Evolutionary conservation across 2,888 invertebrate species (phyloP), one percentile per base, ranked within the genome.

Genomic region (Spilosoma lubricipeda): DNA sequence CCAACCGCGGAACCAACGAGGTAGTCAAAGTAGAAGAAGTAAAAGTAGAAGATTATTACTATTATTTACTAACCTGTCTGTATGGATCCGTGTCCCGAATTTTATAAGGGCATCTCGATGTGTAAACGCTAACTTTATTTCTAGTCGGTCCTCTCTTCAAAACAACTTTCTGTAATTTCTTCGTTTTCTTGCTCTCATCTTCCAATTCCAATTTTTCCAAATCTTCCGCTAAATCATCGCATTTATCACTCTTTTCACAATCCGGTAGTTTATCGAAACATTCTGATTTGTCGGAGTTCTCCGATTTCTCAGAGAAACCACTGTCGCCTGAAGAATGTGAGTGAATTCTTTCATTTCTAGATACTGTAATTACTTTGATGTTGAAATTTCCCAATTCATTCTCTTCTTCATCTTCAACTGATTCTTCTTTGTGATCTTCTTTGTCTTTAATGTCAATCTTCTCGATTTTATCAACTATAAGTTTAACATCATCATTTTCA

Each of bases 271-370:
- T 77, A 4, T 80, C 71, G 2, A 66, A 20, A 30, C 64, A n/a
- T 11, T 80, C 79, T 3, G 48, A 2, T 74, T 73, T 77, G 20
- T 77, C 76, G 1, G 70, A 67, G n/a, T 71, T 74, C n/a, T 80
- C 77, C 0, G 70, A 79, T 67, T 88, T 89, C 0, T 94, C 94
- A 0, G 90, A 85, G 45, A 88, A 94, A 0, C 95, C 95, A 42
- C 95, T 95, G 81, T 95, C 95, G 64, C 91, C 88, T 0, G 95
- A 95, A 0, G 91, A 90, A 8, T 94, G 92, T 0, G 94, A 94
- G 23, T 91, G 86, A 2, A 90, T 90, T 59, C 93, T 89, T 3
- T 86, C 86, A 4, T 81, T 82, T 73, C 84, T 78, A 0, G 91
- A 88, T 3, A 91, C 91, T 59, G 91, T 87, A 11, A 94, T 88